Evolutionary conservation across 2,888 invertebrate species (phyloP), one percentile per base, ranked within the genome.

Genomic region (Malachius bipustulatus): DNA sequence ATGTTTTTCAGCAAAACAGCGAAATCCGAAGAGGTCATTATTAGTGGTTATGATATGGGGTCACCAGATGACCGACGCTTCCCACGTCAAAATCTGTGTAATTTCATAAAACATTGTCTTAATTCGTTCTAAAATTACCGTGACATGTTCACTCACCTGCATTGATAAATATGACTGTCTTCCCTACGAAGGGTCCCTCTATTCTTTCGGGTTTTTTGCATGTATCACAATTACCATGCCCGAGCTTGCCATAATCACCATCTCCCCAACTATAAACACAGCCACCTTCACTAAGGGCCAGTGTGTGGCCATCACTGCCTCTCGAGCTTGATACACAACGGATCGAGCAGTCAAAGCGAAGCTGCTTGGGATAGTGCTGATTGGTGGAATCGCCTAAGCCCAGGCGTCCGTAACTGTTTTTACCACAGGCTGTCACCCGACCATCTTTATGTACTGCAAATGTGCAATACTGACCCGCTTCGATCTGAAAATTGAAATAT

Each of bases 381-480:
- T 73, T 74, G 36, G 66, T 67, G 1, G 73, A 73, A 53, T 74
- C 74, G 1, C 75, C 75, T 1, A 75, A 59, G 1, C 75, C 75
- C n/a, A 75, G 55, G 14, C 74, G 62, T 1, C 75, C 75, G 52
- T 74, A 75, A 47, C 71, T 73, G 1, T 73, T 73, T 55, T 73
- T 74, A 2, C 74, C 73, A 55, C 74, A 74, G 2, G 73, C 75
- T 47, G 66, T 69, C 11, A 74, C 66, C 33, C 64, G 62, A 2
- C 73, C 73, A 50, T 71, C 71, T 41, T 58, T 60, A 46, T 72
- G 69, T 8, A 75, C 66, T 2, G 71, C 60, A 56, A 75, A 75
- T 1, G 75, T 73, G 50, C 75, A 75, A 48, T 73, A 75, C 49
- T 74, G 74, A 1, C 75, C 75, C 13, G 75, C 73, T 56, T 75